Percentiles rank a stretch among this genome's conserved stretches.
phyloP scores from a whole-genome alignment of 2,113 vertebrate species.

The Podiceps cristatus region DNA sequence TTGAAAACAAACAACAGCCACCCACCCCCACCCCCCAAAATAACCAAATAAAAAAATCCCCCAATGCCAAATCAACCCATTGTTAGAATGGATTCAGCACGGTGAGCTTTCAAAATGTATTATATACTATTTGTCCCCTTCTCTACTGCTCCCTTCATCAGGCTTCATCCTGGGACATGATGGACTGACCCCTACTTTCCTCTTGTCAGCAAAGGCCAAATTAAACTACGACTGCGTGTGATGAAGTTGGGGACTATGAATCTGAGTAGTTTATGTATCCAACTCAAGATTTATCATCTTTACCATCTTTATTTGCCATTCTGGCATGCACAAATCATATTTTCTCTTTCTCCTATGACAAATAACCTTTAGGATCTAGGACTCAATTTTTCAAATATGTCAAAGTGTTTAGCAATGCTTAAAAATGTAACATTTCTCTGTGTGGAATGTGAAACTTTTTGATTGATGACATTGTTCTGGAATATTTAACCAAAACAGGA shows the following conservation, averaged over 20 bases:
- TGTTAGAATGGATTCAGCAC: not conserved
- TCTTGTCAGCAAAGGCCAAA: not conserved
- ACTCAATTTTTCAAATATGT: conserved; percentile 43
- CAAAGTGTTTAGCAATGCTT: conserved; percentile 41
- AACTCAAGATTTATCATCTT: conserved; percentile 40
- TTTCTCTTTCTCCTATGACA: conserved; percentile 31
- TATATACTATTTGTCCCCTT: not conserved
- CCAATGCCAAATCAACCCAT: not conserved
- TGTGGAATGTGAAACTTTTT: conserved; percentile 5
- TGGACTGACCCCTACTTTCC: not conserved
- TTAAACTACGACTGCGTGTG: not conserved
- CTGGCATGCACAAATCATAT: not conserved
- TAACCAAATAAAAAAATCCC: not conserved
- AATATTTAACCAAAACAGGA: conserved; percentile 30
- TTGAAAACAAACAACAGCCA: not conserved
- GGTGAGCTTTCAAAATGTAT: not conserved
- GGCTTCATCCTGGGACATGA: not conserved
- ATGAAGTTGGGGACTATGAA: not conserved
- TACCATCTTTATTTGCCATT: conserved; percentile 35
- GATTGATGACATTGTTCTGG: conserved; percentile 3
- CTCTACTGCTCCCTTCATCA: not conserved
- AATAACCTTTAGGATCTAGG: conserved; percentile 35
- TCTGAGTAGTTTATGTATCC: not conserved
- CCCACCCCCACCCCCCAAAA: not conserved
- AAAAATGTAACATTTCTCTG: not conserved